These are phyloP conservation scores for Azorinus chamasolen DNA, from an alignment of 2,888 invertebrate genomes.

Conservation along the genomic window DNA sequence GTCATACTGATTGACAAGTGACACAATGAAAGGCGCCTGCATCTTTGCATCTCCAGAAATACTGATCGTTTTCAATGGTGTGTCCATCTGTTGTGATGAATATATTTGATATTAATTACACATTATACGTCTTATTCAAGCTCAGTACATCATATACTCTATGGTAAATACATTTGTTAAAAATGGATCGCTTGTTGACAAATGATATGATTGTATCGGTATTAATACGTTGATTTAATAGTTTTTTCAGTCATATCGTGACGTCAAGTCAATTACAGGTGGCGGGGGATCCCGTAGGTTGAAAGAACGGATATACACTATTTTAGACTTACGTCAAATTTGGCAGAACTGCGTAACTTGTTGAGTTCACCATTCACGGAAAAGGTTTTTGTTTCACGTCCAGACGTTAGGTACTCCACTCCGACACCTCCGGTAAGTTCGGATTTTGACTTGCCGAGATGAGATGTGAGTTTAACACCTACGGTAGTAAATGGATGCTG, in stretches of 20 bases:
- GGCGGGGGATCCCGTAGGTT: no score
- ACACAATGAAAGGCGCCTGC: constrained; percentile 59
- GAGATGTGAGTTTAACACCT: constrained; percentile 70
- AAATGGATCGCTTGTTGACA: no score
- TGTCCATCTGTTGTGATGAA: constrained; percentile 40
- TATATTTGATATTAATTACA: no score
- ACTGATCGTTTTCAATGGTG: constrained; percentile 71
- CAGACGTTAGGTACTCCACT: constrained; percentile 71
- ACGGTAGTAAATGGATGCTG: constrained; percentile 75
- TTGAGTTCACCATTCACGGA: constrained; percentile 69
- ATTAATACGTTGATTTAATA: no score
- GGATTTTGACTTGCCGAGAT: constrained; percentile 63
- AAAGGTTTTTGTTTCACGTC: constrained; percentile 65
- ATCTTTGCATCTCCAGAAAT: constrained; percentile 59
- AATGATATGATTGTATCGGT: no score
- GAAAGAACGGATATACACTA: no score
- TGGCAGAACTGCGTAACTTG: constrained; percentile 60
- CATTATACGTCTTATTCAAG: no score
- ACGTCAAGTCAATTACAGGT: no score
- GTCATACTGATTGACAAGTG: constrained; percentile 62
- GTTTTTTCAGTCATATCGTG: no score
- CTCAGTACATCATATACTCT: no score
- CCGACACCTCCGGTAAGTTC: constrained; percentile 62
- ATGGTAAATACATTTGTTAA: no score
- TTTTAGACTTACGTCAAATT: constrained; percentile 66